phyloP scores from a whole-genome alignment of 2,888 invertebrate genomes.

The Thalpophila matura region DNA sequence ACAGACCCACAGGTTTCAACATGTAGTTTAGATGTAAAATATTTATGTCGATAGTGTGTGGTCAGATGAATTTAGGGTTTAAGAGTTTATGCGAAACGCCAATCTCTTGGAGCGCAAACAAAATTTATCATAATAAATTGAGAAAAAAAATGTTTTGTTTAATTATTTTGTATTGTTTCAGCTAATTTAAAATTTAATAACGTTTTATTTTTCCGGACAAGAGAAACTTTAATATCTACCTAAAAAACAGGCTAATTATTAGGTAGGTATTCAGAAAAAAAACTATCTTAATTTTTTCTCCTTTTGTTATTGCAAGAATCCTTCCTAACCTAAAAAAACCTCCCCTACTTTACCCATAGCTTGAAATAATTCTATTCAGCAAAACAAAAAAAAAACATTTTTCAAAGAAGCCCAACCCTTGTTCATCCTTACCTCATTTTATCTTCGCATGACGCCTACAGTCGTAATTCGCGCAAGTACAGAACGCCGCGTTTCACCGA shows the following conservation, averaged over 20 bases:
- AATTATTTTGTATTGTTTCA: too few relatives aligned
- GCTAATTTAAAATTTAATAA: too few relatives aligned
- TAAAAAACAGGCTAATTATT: too few relatives aligned
- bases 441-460: conserved; percentile 45
- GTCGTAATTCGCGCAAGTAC: conserved; percentile 44
- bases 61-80: conserved; percentile 5
- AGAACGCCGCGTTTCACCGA: conserved; percentile 21
- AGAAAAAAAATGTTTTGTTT: not conserved
- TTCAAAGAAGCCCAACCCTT: conserved; percentile 8
- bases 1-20: conserved; percentile 64
- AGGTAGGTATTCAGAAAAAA: too few relatives aligned
- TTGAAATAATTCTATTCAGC: too few relatives aligned
- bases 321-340: too few relatives aligned
- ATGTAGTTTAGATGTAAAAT: conserved; percentile 53
- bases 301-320: too few relatives aligned
- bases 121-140: too few relatives aligned
- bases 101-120: not conserved
- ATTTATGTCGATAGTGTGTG: conserved; percentile 38
- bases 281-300: too few relatives aligned
- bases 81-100: not conserved
- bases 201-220: too few relatives aligned
- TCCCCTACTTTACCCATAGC: too few relatives aligned
- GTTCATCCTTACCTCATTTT: conserved; percentile 17
- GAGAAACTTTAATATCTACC: too few relatives aligned
- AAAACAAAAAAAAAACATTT: not conserved